Evolutionary conservation across 2,797 vertebrate genomes (phyloP).

Genomic region (Steatocranus sp.): DNA sequence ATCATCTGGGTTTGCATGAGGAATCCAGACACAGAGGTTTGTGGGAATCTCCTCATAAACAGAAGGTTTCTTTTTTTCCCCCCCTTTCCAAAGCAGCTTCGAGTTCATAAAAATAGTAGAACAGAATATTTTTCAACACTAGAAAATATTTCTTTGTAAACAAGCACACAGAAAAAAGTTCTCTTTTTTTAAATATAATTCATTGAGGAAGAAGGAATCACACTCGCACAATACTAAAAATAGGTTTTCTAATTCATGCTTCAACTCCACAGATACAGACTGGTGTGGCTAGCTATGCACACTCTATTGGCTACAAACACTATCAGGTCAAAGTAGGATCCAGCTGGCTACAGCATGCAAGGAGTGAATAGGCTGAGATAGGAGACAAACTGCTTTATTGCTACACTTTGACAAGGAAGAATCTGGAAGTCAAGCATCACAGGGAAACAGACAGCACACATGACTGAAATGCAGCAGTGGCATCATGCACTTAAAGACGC

Average conservation of each 20-base stretch:
- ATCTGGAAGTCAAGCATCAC: conserved; percentile 70
- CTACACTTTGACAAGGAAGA: conserved; percentile 75
- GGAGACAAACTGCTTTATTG: conserved; percentile 65
- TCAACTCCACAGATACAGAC: conserved; percentile 56
- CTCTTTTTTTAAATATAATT: conserved; percentile 11
- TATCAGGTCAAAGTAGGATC: conserved; percentile 53
- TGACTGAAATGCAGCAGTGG: conserved; percentile 56
- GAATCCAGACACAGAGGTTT: conserved; percentile 42
- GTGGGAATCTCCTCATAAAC: conserved; percentile 37
- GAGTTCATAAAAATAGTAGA: conserved; percentile 58
- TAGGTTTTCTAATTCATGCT: conserved; percentile 63
- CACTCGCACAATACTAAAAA: conserved; percentile 55
- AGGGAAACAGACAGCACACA: conserved; percentile 56
- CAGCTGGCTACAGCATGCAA: conserved; percentile 68
- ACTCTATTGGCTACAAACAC: conserved; percentile 64
- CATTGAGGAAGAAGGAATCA: conserved; percentile 32
- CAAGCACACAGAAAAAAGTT: conserved; percentile 27
- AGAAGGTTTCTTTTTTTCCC: conserved; percentile 7
- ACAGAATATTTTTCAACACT: conserved; percentile 48
- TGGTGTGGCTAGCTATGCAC: conserved; percentile 52
- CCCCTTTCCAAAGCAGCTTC: conserved; percentile 42
- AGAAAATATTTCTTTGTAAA: conserved; percentile 57
- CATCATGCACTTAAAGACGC: conserved; percentile 60
- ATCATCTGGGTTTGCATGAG: conserved; percentile 43
- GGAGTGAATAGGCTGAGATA: conserved; percentile 23